These are phyloP conservation scores for Athalia circularis DNA, from an alignment of 2,888 invertebrate species.

Conservation along the genomic window DNA sequence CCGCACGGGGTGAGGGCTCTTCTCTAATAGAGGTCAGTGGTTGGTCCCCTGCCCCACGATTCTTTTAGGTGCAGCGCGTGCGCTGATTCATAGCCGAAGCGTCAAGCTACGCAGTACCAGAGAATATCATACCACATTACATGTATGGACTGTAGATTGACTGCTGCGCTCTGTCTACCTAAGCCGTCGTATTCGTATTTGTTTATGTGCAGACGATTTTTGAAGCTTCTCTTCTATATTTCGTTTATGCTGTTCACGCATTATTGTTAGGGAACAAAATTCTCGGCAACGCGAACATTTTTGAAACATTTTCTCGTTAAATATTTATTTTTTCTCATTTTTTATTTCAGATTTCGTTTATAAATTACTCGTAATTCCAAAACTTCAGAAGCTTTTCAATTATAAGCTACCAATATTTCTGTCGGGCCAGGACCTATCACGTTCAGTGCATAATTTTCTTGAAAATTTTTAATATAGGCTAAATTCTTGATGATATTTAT, in stretches of 20 bases:
- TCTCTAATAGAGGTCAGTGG: no score
- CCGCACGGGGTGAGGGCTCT: neutral
- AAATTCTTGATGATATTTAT: neutral
- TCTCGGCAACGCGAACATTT: conserved; percentile 4
- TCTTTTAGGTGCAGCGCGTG: neutral
- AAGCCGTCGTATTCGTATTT: conserved; percentile 9
- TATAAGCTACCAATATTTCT: neutral
- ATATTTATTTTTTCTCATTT: neutral
- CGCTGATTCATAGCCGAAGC: neutral
- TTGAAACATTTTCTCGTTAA: neutral
- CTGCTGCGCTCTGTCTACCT: conserved; percentile 20
- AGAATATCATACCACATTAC: neutral
- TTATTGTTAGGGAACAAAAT: neutral
- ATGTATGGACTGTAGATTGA: conserved; percentile 7
- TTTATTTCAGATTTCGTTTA: conserved; percentile 7
- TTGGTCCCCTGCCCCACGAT: neutral
- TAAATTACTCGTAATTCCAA: neutral
- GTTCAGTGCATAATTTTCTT: neutral
- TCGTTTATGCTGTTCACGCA: neutral
- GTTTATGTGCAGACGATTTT: neutral
- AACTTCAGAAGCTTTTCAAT: neutral
- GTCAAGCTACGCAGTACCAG: conserved; percentile 10
- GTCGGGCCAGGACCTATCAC: neutral
- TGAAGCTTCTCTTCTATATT: conserved; percentile 1
- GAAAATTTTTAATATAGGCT: conserved; percentile 5